These are phyloP conservation scores for Drosophila yooni DNA, from an alignment of 2,888 invertebrate genomes.

Conservation along the genomic window DNA sequence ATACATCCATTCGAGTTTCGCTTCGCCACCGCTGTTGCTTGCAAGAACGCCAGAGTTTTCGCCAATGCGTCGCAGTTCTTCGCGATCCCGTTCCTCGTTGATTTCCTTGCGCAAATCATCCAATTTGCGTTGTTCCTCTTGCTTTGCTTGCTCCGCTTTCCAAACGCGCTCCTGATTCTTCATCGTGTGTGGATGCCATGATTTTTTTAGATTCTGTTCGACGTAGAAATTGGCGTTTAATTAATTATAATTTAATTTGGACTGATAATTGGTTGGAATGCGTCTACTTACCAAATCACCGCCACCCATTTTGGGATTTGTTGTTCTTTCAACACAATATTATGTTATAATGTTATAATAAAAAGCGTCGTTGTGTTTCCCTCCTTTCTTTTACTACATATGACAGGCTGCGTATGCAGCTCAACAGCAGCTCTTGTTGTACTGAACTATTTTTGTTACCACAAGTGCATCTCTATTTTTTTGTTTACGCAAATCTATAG, in stretches of 20 bases:
- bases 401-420: constrained; percentile 15
- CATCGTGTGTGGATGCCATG: constrained; percentile 92
- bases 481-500: background rate
- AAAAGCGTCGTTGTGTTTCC: constrained; percentile 31
- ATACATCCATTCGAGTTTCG: constrained; percentile 95
- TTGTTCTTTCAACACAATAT: constrained; percentile 1
- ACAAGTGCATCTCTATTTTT: background rate
- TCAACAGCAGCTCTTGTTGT: background rate
- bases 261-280: background rate
- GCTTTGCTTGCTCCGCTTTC: constrained; percentile 91
- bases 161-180: constrained; percentile 92
- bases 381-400: constrained; percentile 24
- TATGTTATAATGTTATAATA: constrained; percentile 2
- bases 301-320: constrained; percentile 76
- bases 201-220: constrained; percentile 90
- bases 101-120: constrained; percentile 89
- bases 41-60: constrained; percentile 86
- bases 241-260: too few relatives aligned
- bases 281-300: constrained; percentile 79
- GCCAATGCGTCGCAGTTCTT: constrained; percentile 88
- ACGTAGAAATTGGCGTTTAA: background rate
- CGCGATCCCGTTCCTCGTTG: constrained; percentile 88
- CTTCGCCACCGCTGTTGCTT: constrained; percentile 84
- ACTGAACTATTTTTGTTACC: background rate
- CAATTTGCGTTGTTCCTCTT: constrained; percentile 89